Conservation (phyloP, 2,113 vertebrate genomes). For the Anoplopoma fimbria region DNA sequence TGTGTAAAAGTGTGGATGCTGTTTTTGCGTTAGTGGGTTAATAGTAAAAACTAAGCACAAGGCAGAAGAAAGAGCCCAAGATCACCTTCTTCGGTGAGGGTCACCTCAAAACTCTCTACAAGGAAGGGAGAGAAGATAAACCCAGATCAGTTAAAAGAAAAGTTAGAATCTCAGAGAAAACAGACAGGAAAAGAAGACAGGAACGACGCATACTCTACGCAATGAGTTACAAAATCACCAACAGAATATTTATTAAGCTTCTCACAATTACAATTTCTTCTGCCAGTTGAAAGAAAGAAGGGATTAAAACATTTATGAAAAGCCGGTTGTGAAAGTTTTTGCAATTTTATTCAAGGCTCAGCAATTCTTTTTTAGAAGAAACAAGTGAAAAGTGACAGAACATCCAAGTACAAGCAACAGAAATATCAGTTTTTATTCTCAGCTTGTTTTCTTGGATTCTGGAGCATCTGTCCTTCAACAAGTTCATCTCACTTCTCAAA, state of each 20-base stretch:
- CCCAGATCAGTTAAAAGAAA: constrained; percentile 91
- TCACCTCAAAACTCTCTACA: constrained; percentile 99
- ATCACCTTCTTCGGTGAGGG: constrained; percentile 99
- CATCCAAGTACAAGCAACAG: constrained; percentile 11
- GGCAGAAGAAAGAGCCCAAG: constrained; percentile 94
- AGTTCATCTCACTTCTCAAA: not conserved
- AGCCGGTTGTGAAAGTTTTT: constrained; percentile 7
- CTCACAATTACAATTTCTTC: constrained; percentile 20
- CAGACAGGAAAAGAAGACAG: constrained; percentile 73
- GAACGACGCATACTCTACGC: constrained; percentile 55
- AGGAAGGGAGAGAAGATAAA: constrained; percentile 97
- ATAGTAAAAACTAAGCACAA: constrained; percentile 87
- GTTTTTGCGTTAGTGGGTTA: constrained; percentile 98
- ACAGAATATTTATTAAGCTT: constrained; percentile 31
- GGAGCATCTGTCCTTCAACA: not conserved
- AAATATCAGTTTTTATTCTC: not conserved
- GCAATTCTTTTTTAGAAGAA: constrained; percentile 17
- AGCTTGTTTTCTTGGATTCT: not conserved
- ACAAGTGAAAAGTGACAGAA: constrained; percentile 16
- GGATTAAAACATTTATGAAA: constrained; percentile 26
- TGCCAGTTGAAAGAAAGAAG: constrained; percentile 40
- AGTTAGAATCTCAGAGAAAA: constrained; percentile 79
- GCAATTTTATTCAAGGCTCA: constrained; percentile 23
- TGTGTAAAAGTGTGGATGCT: constrained; percentile 91
- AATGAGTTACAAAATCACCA: constrained; percentile 49